These are phyloP conservation scores for Syngnathoides biaculeatus DNA, from an alignment of 2,113 vertebrate species.

Conservation along the genomic window DNA sequence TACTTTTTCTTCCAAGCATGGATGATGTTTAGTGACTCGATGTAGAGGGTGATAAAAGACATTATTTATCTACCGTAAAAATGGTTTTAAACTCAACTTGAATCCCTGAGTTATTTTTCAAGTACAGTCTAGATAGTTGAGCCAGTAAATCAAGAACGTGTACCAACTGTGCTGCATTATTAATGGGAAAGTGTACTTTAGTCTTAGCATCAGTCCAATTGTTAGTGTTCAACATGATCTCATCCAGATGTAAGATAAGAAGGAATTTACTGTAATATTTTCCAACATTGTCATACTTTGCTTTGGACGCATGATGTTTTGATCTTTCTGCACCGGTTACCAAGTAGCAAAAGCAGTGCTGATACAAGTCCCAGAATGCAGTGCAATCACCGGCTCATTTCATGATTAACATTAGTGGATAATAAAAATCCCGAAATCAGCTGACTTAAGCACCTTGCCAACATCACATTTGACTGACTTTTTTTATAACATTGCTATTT, in stretches of 20 bases:
- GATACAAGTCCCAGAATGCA: background rate
- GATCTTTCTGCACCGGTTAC: background rate
- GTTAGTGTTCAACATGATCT: no score
- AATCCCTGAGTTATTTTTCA: background rate
- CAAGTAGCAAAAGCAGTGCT: background rate
- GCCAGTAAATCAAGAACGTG: no score
- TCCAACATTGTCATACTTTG: background rate
- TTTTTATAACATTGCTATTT: background rate
- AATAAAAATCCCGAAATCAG: background rate
- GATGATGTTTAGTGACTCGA: background rate
- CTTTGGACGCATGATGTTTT: background rate
- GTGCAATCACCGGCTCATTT: background rate
- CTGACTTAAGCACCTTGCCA: background rate
- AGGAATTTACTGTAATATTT: background rate
- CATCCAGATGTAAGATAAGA: background rate
- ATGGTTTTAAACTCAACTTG: background rate
- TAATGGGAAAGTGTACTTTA: background rate
- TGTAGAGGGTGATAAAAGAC: background rate
- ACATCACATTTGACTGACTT: background rate
- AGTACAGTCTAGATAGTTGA: background rate
- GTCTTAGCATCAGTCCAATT: background rate
- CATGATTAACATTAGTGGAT: background rate
- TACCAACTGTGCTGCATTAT: background rate
- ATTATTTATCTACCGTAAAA: slow-evolving; percentile 15
- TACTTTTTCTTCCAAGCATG: slow-evolving; percentile 15